Evolutionary conservation across 1,140 invertebrate genomes (phyloP).

Genomic region (Drosophila pseudoobscura): DNA sequence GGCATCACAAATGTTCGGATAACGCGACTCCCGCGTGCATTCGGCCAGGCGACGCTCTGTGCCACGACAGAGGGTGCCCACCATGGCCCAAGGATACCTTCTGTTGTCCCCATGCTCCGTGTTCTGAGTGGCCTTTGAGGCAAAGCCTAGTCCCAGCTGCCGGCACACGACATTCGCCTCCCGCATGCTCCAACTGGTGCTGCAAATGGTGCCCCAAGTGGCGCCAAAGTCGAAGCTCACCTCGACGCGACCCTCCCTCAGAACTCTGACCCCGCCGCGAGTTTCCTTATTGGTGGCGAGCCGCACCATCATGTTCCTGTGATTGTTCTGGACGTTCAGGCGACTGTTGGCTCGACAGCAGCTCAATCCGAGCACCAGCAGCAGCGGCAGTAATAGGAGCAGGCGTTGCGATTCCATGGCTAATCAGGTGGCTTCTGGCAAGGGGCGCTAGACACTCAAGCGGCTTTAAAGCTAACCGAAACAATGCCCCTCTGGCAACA

Average conservation of each 20-base stretch:
- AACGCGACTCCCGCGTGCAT: conserved; percentile 86
- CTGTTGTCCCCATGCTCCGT: conserved; percentile 87
- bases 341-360: conserved; percentile 23
- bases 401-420: conserved; percentile 36
- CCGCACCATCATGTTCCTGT: conserved; percentile 64
- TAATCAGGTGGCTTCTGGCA: conserved; percentile 15
- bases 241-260: conserved; percentile 83
- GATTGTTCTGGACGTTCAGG: conserved; percentile 61
- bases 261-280: background rate
- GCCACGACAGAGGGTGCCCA: conserved; percentile 90
- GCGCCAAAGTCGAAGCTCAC: conserved; percentile 85
- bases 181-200: conserved; percentile 92
- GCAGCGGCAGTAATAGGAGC: conserved; percentile 21
- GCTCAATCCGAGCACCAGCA: conserved; percentile 1
- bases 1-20: conserved; percentile 83
- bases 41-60: conserved; percentile 88
- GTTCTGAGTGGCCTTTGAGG: conserved; percentile 86
- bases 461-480: conserved; percentile 54
- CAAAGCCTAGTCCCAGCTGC: conserved; percentile 90
- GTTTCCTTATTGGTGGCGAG: conserved; percentile 30
- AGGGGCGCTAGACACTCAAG: background rate
- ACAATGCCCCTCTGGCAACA: conserved; percentile 48
- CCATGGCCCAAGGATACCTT: conserved; percentile 85
- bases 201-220: conserved; percentile 93
- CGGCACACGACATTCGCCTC: conserved; percentile 93